Percentiles rank a stretch among this genome's conserved stretches.
Conservation (phyloP, 2,888 invertebrate species). For the Apodemia hepburni region DNA sequence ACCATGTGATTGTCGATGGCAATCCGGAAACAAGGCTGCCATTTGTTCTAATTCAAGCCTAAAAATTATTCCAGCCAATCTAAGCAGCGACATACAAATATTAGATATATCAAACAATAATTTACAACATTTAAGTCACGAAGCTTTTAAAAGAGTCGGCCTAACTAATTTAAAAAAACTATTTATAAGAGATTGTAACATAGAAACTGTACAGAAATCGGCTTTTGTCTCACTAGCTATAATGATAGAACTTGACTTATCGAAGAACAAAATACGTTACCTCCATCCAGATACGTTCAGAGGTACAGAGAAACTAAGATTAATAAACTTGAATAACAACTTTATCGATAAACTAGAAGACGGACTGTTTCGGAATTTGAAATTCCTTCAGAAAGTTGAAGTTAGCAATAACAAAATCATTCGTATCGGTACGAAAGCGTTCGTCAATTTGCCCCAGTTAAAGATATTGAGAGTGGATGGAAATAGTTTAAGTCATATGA, state of each 20-base stretch:
- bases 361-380: slow-evolving; percentile 87
- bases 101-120: slow-evolving; percentile 87
- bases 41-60: slow-evolving; percentile 87
- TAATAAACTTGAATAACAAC: slow-evolving; percentile 88
- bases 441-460: slow-evolving; percentile 84
- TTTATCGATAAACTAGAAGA: slow-evolving; percentile 86
- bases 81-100: slow-evolving; percentile 86
- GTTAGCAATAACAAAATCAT: slow-evolving; percentile 88
- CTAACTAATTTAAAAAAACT: slow-evolving; percentile 91
- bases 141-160: slow-evolving; percentile 85
- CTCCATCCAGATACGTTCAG: slow-evolving; percentile 86
- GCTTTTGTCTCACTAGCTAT: slow-evolving; percentile 88
- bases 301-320: slow-evolving; percentile 85
- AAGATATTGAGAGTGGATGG: slow-evolving; percentile 86
- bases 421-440: slow-evolving; percentile 85
- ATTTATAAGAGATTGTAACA: slow-evolving; percentile 86
- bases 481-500: slow-evolving; percentile 87
- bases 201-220: slow-evolving; percentile 84
- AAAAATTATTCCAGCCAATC: slow-evolving; percentile 83
- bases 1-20: slow-evolving; percentile 92
- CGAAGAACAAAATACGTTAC: slow-evolving; percentile 84
- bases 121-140: slow-evolving; percentile 81
- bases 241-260: slow-evolving; percentile 91
- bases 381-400: slow-evolving; percentile 87
- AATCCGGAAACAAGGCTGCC: slow-evolving; percentile 90